phyloP scores from a whole-genome alignment of 1,140 invertebrate species.

The Akabosia matsudoensis region DNA sequence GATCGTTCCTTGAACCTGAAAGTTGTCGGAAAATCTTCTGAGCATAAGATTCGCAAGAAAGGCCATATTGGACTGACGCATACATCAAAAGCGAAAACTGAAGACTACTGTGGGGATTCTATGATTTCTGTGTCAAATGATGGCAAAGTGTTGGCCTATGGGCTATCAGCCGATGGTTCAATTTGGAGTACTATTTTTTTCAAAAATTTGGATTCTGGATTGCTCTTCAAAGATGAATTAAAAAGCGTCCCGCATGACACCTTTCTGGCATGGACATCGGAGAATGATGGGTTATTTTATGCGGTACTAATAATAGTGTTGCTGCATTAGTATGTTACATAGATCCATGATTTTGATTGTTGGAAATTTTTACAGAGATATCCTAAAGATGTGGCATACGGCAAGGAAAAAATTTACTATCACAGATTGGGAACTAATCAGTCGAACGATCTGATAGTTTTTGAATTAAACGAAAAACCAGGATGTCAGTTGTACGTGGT shows the following conservation, averaged over 20 bases:
- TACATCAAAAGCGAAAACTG: neutral
- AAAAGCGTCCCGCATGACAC: slow-evolving; percentile 86
- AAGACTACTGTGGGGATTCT: neutral
- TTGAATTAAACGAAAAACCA: slow-evolving; percentile 87
- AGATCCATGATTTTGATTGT: too few species aligned
- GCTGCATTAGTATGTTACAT: too few species aligned
- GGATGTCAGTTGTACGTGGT: slow-evolving; percentile 76
- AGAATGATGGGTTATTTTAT: slow-evolving; percentile 94
- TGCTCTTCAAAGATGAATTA: slow-evolving; percentile 79
- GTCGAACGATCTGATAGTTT: slow-evolving; percentile 79
- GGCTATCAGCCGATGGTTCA: slow-evolving; percentile 83
- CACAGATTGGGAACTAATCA: slow-evolving; percentile 83
- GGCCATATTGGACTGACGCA: too few species aligned
- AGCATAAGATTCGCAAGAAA: too few species aligned
- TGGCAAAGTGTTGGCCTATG: slow-evolving; percentile 86
- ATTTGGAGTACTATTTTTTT: slow-evolving; percentile 92
- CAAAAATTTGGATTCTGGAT: slow-evolving; percentile 61
- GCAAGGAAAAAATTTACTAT: slow-evolving; percentile 88
- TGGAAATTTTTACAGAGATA: neutral
- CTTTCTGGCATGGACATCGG: slow-evolving; percentile 88
- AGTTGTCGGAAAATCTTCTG: too few species aligned
- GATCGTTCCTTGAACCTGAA: too few species aligned
- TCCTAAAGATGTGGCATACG: neutral
- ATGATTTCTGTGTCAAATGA: slow-evolving; percentile 75
- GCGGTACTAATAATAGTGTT: too few species aligned